A percentile compares a stretch with the other conserved stretches of the same genome.
Conservation (phyloP, 2,797 vertebrate species). For the Arnoldichthys spilopterus region DNA sequence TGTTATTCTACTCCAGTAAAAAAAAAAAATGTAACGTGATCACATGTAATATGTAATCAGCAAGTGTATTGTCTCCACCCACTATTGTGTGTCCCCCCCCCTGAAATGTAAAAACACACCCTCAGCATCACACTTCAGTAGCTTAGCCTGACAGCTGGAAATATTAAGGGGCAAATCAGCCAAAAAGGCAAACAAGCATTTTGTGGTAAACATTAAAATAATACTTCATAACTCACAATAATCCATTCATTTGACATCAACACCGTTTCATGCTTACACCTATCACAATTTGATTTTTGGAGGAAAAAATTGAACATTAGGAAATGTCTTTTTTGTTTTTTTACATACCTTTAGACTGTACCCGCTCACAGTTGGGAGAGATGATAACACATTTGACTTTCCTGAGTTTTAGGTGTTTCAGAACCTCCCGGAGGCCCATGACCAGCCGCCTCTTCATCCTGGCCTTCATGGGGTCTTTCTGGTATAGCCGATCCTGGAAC, state of each 20-base stretch:
- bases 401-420: conserved; percentile 93
- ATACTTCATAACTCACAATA: background rate
- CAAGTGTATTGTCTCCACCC: no score
- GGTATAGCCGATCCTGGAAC: conserved; percentile 96
- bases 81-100: no score
- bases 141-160: background rate
- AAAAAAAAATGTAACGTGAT: no score
- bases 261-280: no score
- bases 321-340: background rate
- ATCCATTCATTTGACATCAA: no score
- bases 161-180: no score
- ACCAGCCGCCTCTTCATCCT: conserved; percentile 94
- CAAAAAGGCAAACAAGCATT: no score
- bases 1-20: no score
- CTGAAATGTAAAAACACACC: no score
- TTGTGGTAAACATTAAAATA: background rate
- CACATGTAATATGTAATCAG: no score
- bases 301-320: background rate
- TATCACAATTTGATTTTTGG: no score
- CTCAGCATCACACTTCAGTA: no score
- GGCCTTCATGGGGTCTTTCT: conserved; percentile 96
- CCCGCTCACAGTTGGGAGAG: conserved; percentile 97
- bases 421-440: conserved; percentile 94
- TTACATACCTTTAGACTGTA: conserved; percentile 90
- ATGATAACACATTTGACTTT: conserved; percentile 96